Base-by-base conservation (phyloP, 1,140 invertebrate species). In the Drosophila yakuba region DNA sequence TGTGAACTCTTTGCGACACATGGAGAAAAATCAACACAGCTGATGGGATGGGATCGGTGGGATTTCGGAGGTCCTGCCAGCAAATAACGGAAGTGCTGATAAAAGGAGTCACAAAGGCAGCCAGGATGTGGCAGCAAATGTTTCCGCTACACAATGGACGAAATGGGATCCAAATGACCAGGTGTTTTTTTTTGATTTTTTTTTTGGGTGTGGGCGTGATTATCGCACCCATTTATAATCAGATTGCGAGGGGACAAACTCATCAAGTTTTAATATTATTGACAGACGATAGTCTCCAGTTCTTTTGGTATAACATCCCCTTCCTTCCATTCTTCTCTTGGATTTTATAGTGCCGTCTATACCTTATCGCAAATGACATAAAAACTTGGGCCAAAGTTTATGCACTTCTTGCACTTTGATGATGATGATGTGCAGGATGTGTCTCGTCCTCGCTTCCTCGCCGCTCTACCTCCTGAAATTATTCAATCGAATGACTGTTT, bases 401-500 rank as follows among this genome's bases (percentile, higher is more conserved):
- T 81, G 78, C 73, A 80, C 72, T 75, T 75, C 55, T 71, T 81
- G 78, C 78, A 73, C 72, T 63, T 57, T 57, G 56, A 73, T 79
- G 48, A 78, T 72, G 66, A 78, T 78, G 74, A 77, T 64, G 50
- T 51, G 55, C 39, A 59, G 55, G 75, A 73, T 78, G 68, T 50
- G 41, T 60, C 60, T 51, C 45, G 23, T 44, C 8, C 50, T 17
- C 7, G 6, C 32, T 52, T 36, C 56, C 32, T 36, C 32, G n/a
- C 4, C 15, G 44, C 23, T 38, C 17, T 28, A 8, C 39, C 35
- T 36, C 3, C 52, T 62, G 58, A 75, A 83, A 83, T 83, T 72
- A 83, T 83, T 83, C 80, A 83, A 83, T 83, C 78, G 80, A 83
- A 83, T 83, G 81, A 75, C 60, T 83, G 80, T 83, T 83, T 83